Percentiles rank a stretch among this genome's conserved stretches.
These are phyloP conservation scores for Fragum sueziense DNA, from an alignment of 2,888 invertebrate genomes.

Conservation along the genomic window DNA sequence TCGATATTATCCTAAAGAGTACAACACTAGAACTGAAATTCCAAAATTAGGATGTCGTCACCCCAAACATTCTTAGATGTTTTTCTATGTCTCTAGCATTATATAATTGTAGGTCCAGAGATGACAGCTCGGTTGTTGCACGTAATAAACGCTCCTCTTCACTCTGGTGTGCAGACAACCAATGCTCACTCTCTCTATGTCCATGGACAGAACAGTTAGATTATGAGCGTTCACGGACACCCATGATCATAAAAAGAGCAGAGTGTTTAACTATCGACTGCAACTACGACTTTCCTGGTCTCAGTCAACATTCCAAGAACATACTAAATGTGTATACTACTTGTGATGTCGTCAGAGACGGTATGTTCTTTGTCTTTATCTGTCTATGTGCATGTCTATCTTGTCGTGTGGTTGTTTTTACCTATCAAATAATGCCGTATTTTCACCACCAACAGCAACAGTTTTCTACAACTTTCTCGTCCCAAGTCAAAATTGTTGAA, in stretches of 20 bases:
- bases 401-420: too few relatives aligned
- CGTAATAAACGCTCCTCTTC: neutral
- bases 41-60: too few relatives aligned
- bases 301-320: neutral
- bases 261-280: neutral
- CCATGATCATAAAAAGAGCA: neutral
- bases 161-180: neutral
- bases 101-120: too few relatives aligned
- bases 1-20: neutral
- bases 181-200: constrained; percentile 5
- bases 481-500: too few relatives aligned
- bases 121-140: neutral
- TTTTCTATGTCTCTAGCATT: too few relatives aligned
- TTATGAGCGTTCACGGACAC: neutral
- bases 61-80: too few relatives aligned
- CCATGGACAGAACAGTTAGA: constrained; percentile 4
- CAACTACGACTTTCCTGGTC: neutral
- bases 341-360: neutral
- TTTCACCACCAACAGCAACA: too few relatives aligned
- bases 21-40: too few relatives aligned
- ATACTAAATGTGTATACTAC: neutral
- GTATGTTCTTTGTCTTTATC: neutral
- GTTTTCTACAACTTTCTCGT: too few relatives aligned
- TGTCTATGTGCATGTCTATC: too few relatives aligned
- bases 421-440: too few relatives aligned